Evolutionary conservation across 1,140 invertebrate genomes (phyloP).

Genomic region (Medauroidea extradentata): DNA sequence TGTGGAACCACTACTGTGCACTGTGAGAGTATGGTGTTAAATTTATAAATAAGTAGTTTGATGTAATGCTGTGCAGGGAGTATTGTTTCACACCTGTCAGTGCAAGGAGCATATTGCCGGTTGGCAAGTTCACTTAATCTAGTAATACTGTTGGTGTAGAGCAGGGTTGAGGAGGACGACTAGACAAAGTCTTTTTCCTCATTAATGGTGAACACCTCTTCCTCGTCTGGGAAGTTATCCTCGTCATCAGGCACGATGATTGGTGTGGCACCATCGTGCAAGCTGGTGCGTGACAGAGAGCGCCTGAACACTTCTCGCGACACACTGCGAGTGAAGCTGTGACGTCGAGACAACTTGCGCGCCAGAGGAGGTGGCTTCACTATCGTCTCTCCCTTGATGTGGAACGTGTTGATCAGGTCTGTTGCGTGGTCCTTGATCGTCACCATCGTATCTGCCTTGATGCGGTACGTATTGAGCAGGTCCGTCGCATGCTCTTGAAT

Average conservation of each 20-base stretch:
- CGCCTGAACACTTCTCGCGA: conserved; percentile 57
- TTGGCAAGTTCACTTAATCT: too few species aligned
- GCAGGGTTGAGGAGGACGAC: too few species aligned
- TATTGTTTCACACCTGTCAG: too few species aligned
- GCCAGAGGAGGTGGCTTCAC: conserved; percentile 50
- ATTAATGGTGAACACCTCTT: neutral
- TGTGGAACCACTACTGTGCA: too few species aligned
- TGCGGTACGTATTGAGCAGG: conserved; percentile 41
- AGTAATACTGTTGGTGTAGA: too few species aligned
- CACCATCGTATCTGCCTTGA: conserved; percentile 32
- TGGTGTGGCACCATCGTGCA: conserved; percentile 62
- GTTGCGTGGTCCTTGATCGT: too few species aligned
- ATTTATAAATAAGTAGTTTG: too few species aligned
- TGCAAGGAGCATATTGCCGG: too few species aligned
- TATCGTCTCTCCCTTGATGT: conserved; percentile 27
- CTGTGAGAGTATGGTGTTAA: too few species aligned
- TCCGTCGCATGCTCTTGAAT: conserved; percentile 66
- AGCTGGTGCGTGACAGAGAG: conserved; percentile 53
- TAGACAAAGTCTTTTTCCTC: too few species aligned
- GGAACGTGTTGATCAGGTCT: conserved; percentile 49
- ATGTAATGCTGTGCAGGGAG: too few species aligned
- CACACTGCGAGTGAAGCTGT: conserved; percentile 62
- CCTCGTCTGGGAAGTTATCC: conserved; percentile 14
- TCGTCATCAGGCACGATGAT: conserved; percentile 57
- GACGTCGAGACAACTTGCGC: conserved; percentile 54